Conservation (phyloP, 1,140 invertebrate species). For the Pentalonia nigronervosa region DNA sequence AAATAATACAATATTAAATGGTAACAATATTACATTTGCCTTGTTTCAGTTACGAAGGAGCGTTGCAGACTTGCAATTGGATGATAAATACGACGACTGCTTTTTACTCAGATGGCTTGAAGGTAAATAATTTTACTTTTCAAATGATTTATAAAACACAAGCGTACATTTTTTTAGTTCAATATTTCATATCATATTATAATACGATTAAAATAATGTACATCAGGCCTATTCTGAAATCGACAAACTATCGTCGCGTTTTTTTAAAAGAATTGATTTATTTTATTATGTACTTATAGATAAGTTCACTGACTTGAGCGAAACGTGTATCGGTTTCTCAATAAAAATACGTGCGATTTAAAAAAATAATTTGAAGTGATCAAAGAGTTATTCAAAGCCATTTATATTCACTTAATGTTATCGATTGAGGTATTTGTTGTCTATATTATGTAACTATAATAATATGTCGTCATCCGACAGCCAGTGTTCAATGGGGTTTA, state of each 20-base stretch:
- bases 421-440: not conserved
- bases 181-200: not conserved
- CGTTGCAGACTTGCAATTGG: slow-evolving; percentile 70
- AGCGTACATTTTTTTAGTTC: not conserved
- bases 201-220: not conserved
- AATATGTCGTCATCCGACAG: not conserved
- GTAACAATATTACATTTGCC: slow-evolving; percentile 39
- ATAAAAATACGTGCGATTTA: not conserved
- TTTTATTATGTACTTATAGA: not conserved
- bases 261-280: too few relatives aligned
- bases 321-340: not conserved
- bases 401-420: not conserved
- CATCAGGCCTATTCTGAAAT: not conserved
- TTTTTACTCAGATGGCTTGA: slow-evolving; percentile 81
- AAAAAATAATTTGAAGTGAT: not conserved
- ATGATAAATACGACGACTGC: slow-evolving; percentile 78
- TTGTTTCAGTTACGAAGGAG: slow-evolving; percentile 75
- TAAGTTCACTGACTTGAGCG: not conserved
- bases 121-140: slow-evolving; percentile 70
- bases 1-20: too few relatives aligned
- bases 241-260: too few relatives aligned
- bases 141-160: not conserved
- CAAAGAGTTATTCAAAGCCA: not conserved
- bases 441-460: not conserved
- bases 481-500: too few relatives aligned